phyloP scores from a whole-genome alignment of 1,140 invertebrate genomes.

The Drosophila ohnishii region DNA sequence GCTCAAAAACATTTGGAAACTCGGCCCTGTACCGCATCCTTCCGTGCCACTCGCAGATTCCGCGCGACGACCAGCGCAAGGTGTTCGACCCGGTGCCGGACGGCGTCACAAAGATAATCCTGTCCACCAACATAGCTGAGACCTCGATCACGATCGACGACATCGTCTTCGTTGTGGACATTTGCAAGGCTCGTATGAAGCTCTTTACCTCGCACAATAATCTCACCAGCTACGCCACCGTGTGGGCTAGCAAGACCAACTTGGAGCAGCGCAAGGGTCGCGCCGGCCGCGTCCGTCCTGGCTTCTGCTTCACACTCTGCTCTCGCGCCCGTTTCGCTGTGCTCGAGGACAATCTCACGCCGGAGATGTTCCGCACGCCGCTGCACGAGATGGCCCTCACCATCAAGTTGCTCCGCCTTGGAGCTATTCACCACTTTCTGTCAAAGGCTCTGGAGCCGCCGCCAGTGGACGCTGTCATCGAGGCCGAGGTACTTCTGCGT shows the following conservation, averaged over 20 bases:
- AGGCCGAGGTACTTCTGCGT: slow-evolving; percentile 89
- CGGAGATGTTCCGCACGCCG: slow-evolving; percentile 98
- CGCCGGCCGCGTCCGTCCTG: slow-evolving; percentile 94
- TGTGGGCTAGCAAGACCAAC: slow-evolving; percentile 96
- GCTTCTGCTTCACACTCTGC: slow-evolving; percentile 95
- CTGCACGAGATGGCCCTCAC: slow-evolving; percentile 94
- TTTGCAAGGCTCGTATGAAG: slow-evolving; percentile 97
- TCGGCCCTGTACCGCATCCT: slow-evolving; percentile 87
- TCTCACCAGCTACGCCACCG: slow-evolving; percentile 96
- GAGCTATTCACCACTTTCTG: slow-evolving; percentile 95
- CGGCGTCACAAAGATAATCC: slow-evolving; percentile 90
- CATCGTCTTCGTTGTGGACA: slow-evolving; percentile 97
- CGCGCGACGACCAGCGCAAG: slow-evolving; percentile 93
- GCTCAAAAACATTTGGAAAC: slow-evolving; percentile 88
- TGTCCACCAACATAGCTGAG: slow-evolving; percentile 96
- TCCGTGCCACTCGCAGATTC: slow-evolving; percentile 95
- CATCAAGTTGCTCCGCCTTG: slow-evolving; percentile 91
- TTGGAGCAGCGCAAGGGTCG: slow-evolving; percentile 94
- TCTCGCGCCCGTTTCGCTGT: slow-evolving; percentile 88
- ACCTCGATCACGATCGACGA: slow-evolving; percentile 98
- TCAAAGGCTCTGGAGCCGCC: slow-evolving; percentile 97
- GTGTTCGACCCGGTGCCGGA: slow-evolving; percentile 92
- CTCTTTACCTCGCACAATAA: slow-evolving; percentile 97
- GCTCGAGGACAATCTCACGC: slow-evolving; percentile 95
- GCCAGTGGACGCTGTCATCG: slow-evolving; percentile 96